Percentiles rank a stretch among this genome's conserved stretches.
These are phyloP conservation scores for Catharus fuscescens DNA, from an alignment of 2,113 vertebrate species.

Conservation along the genomic window DNA sequence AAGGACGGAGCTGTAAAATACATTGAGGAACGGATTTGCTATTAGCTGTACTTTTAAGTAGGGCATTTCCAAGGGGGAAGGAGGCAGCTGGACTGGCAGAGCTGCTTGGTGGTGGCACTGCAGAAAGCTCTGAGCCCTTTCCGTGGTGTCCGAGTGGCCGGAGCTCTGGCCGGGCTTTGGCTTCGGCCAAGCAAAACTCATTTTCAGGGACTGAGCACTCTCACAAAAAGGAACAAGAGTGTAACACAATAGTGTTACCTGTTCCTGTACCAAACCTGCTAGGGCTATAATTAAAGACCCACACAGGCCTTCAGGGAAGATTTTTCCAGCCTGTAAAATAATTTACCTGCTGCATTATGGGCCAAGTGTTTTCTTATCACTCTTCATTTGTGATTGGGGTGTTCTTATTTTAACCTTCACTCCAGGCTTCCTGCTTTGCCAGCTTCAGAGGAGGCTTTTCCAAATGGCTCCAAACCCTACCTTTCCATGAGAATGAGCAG, in stretches of 20 bases:
- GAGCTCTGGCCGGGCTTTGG: neutral
- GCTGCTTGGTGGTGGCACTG: accelerated
- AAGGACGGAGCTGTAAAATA: neutral
- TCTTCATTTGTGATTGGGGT: slow-evolving; percentile 31
- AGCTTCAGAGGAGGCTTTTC: slow-evolving; percentile 69
- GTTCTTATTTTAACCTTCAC: slow-evolving; percentile 58
- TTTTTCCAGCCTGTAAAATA: slow-evolving; percentile 13
- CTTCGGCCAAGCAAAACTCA: neutral
- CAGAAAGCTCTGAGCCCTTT: neutral
- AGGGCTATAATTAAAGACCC: neutral
- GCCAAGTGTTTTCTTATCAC: slow-evolving; percentile 25
- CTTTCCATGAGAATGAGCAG: neutral
- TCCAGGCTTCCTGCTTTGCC: slow-evolving; percentile 75
- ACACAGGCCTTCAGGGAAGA: neutral
- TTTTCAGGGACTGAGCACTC: neutral
- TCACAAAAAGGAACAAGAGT: neutral
- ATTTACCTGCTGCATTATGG: slow-evolving; percentile 55
- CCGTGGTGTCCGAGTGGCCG: accelerated
- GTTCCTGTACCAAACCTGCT: neutral
- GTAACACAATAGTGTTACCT: neutral
- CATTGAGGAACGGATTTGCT: neutral
- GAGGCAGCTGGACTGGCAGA: neutral
- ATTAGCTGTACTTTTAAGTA: neutral
- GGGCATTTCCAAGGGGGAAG: neutral
- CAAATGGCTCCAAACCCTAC: slow-evolving; percentile 29